A percentile compares a stretch with the other conserved stretches of the same genome.
Evolutionary conservation across 2,113 vertebrate species (phyloP).

Genomic region (Piaya cayana): DNA sequence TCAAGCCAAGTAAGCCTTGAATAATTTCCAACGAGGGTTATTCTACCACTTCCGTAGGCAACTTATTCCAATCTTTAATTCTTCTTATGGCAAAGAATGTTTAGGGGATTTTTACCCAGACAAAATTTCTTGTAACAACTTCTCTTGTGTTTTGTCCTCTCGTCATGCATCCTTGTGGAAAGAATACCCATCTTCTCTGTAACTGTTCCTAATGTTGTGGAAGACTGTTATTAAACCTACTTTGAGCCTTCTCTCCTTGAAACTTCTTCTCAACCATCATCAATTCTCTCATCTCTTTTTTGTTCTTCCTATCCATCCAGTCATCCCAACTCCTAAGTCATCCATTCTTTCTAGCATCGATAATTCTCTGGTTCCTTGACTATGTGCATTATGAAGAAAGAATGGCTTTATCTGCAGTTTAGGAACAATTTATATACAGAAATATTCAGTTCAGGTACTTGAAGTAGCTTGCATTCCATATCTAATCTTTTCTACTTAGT

Average conservation of each 20-base stretch:
- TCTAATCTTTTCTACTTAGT: neutral
- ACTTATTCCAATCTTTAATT: neutral
- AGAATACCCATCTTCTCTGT: neutral
- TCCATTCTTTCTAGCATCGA: neutral
- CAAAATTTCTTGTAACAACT: neutral
- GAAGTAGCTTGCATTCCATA: neutral
- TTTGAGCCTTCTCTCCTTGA: neutral
- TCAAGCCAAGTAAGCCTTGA: neutral
- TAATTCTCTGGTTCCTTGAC: neutral
- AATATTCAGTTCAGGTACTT: neutral
- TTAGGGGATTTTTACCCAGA: neutral
- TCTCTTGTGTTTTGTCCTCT: neutral
- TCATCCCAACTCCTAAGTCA: neutral
- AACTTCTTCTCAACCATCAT: neutral
- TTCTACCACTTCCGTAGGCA: neutral
- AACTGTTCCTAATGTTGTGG: neutral
- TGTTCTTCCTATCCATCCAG: neutral
- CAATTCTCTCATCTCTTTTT: neutral
- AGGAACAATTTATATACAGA: neutral
- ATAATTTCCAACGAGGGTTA: rapidly evolving
- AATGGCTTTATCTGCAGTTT: neutral
- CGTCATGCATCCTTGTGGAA: neutral
- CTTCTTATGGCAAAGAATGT: neutral
- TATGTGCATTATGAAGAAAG: neutral
- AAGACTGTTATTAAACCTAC: neutral